Percentiles rank a stretch among this genome's conserved stretches.
These are phyloP conservation scores for Centruroides sculpturatus DNA, from an alignment of 1,140 invertebrate genomes.

Conservation along the genomic window DNA sequence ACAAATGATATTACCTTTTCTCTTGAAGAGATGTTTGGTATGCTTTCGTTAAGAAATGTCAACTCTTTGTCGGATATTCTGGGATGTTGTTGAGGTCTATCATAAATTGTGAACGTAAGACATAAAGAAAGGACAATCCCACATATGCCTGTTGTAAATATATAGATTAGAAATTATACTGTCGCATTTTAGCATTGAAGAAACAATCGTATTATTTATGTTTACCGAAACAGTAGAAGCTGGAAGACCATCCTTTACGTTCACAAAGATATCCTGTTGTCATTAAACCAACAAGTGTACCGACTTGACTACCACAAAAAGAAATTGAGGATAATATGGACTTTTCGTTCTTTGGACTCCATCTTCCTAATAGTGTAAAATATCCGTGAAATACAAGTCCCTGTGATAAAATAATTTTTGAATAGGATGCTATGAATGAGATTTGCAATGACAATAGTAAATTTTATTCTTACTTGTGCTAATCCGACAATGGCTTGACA, in stretches of 20 bases:
- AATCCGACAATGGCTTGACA: conserved; percentile 27
- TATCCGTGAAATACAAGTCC: not conserved
- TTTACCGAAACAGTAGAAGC: conserved; percentile 13
- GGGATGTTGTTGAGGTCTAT: no score
- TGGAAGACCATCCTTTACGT: conserved; percentile 12
- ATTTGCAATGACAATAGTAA: no score
- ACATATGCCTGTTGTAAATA: conserved; percentile 29
- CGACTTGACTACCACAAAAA: not conserved
- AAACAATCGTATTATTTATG: not conserved
- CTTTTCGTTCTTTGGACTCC: not conserved
- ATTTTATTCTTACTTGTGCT: conserved; percentile 24
- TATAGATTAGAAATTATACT: conserved; percentile 55
- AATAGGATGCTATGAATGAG: no score
- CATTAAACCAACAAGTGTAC: conserved; percentile 6
- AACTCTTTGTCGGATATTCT: no score
- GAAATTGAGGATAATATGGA: not conserved
- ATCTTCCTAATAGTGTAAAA: not conserved
- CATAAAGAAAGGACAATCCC: no score
- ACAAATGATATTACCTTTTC: no score
- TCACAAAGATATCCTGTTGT: conserved; percentile 8
- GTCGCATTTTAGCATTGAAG: not conserved
- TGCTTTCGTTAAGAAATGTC: no score
- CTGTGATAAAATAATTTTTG: not conserved
- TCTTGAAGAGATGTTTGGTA: no score
- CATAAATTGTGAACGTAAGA: no score